phyloP scores from a whole-genome alignment of 2,797 vertebrate genomes.

The Hylomyscus alleni region DNA sequence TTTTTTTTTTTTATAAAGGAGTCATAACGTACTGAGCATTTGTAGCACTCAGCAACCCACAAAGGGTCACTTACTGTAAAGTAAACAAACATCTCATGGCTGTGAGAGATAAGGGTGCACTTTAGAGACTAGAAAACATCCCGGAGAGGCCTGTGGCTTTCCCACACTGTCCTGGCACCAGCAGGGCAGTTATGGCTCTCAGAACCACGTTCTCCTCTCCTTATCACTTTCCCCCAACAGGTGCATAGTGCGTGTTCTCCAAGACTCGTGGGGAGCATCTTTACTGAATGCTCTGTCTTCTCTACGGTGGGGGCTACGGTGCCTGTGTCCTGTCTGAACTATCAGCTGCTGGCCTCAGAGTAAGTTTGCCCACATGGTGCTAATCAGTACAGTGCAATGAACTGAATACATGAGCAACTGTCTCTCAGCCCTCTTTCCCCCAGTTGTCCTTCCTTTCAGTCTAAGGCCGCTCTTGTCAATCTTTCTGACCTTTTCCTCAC shows the following conservation, averaged over 20 bases:
- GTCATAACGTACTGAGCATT: background rate
- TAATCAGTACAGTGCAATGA: too few species aligned
- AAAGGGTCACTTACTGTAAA: background rate
- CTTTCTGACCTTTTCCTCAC: conserved; percentile 20
- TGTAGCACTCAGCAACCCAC: background rate
- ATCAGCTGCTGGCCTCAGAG: background rate
- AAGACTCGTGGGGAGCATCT: background rate
- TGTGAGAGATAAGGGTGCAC: background rate
- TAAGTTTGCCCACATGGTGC: too few species aligned
- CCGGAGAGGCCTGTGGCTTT: background rate
- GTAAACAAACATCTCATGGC: background rate
- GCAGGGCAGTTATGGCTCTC: background rate
- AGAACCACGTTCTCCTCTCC: background rate
- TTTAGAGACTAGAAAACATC: background rate
- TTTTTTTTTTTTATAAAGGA: background rate
- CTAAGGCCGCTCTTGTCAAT: background rate
- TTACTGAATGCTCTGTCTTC: background rate
- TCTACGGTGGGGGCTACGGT: background rate
- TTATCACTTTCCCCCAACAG: background rate
- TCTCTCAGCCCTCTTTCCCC: background rate
- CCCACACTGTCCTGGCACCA: background rate
- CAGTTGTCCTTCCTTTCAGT: background rate
- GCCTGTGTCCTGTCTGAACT: background rate
- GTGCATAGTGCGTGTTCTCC: background rate
- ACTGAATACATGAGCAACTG: background rate